phyloP scores from a whole-genome alignment of 2,888 invertebrate species.

The Ormyrus rosae region DNA sequence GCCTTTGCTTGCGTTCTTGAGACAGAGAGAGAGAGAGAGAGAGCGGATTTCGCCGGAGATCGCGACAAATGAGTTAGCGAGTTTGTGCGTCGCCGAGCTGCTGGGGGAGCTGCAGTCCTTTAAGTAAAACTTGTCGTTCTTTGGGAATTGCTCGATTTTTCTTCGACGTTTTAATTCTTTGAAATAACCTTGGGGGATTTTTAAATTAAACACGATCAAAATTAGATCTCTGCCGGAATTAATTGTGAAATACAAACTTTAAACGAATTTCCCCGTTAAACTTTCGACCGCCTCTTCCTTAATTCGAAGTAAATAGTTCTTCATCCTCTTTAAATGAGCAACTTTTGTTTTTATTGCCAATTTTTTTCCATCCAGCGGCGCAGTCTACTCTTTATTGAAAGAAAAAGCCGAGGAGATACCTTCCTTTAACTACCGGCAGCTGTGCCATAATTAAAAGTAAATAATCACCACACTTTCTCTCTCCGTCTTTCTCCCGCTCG shows the following conservation, averaged over 20 bases:
- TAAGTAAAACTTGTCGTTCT: not conserved
- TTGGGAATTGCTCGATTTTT: too few species aligned
- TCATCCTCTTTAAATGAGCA: slow-evolving; percentile 5
- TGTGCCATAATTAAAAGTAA: slow-evolving; percentile 52
- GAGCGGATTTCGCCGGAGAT: not conserved
- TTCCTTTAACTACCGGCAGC: not conserved
- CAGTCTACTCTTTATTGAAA: not conserved
- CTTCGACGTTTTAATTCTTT: too few species aligned
- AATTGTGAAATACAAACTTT: too few species aligned
- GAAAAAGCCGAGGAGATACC: slow-evolving; percentile 19
- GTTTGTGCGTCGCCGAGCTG: not conserved
- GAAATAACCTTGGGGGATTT: too few species aligned
- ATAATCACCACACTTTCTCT: slow-evolving; percentile 36
- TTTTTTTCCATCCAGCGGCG: not conserved
- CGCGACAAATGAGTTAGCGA: not conserved
- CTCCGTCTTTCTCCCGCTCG: not conserved
- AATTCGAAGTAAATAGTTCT: slow-evolving; percentile 9
- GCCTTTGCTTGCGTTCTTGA: not conserved
- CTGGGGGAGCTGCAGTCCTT: not conserved
- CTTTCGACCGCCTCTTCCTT: not conserved
- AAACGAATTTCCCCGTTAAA: not conserved
- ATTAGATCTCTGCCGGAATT: too few species aligned
- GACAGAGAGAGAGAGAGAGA: too few species aligned
- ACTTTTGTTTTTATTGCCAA: not conserved
- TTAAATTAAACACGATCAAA: too few species aligned